phyloP scores from a whole-genome alignment of 1,140 invertebrate species.

The Pollicipes pollicipes region DNA sequence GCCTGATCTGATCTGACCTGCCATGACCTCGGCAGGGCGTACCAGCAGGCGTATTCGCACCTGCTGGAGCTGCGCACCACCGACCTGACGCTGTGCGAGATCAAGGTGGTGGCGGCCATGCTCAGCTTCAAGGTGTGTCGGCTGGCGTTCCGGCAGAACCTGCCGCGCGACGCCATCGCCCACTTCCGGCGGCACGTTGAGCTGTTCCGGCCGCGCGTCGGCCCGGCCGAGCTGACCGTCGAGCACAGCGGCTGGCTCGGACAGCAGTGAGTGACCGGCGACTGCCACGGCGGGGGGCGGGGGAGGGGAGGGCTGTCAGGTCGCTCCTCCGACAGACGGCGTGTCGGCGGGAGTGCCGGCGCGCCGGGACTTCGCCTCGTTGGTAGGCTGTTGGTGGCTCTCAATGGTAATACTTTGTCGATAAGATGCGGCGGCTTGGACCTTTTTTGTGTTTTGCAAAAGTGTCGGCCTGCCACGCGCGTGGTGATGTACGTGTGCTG shows the following conservation, averaged over 20 bases:
- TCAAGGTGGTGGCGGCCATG: constrained; percentile 84
- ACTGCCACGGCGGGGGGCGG: too few relatives aligned
- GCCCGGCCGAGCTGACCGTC: constrained; percentile 66
- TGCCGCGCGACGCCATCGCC: constrained; percentile 78
- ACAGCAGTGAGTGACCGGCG: constrained; percentile 65
- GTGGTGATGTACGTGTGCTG: too few relatives aligned
- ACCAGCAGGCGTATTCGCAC: constrained; percentile 77
- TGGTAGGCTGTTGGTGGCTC: constrained; percentile 3
- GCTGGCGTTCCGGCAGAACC: constrained; percentile 67
- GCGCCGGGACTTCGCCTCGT: not conserved
- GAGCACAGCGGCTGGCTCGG: constrained; percentile 93
- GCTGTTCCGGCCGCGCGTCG: constrained; percentile 54
- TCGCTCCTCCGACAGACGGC: too few relatives aligned
- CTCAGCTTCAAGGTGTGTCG: constrained; percentile 90
- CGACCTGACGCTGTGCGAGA: constrained; percentile 78
- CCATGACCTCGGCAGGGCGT: constrained; percentile 43
- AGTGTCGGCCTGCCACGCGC: too few relatives aligned
- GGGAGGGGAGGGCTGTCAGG: too few relatives aligned
- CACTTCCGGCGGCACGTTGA: constrained; percentile 84
- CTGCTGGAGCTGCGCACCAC: constrained; percentile 67
- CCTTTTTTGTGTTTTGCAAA: not conserved
- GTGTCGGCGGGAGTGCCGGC: too few relatives aligned
- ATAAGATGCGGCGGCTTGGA: too few relatives aligned
- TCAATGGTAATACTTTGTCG: constrained; percentile 7
- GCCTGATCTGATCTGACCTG: too few relatives aligned